Base-by-base conservation (phyloP, 1,140 invertebrate genomes). In the Aphaenogaster ashmeadi region DNA sequence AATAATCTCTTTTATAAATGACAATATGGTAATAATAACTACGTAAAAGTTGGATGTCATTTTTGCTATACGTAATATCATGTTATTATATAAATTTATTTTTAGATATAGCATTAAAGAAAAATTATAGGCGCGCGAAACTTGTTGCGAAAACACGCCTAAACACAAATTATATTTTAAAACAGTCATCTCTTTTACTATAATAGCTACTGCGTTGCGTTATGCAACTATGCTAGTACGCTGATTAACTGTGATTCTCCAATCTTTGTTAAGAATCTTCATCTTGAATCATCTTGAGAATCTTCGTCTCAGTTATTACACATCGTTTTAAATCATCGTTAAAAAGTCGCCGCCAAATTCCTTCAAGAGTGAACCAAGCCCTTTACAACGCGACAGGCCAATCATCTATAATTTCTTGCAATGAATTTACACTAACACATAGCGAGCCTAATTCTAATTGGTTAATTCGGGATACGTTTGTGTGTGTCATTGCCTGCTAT, bases 231-330 rank as follows among this genome's bases (percentile, higher is more conserved):
- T 9, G 15, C 9, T n/a, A 7, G 3, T 36, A 60, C 8, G 41
- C 7, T 36, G 33, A 84, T 74, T 84, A 74, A 60, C 21, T 44
- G 41, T 27, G 15, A 75, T 84, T 84, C 69, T 81, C 5, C 21
- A 81, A 74, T 83, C 27, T 44, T 36, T 1, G 2, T 36, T 52
- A 71, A 27, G 15, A 67, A 56, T 81, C 78, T 78, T 47, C 41
- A 36, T 67, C 21, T n/a, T 7, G 44, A 81, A 27, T 81, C 18
- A 36, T 52, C 47, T 21, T 44, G 38, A 41, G n/a, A 60, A 41
- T 58, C 54, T 75, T 27, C 21, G 5, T 75, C 36, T 56, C 21
- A 56, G 60, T 67, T 80, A 80, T 44, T 54, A 44, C 60, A 15
- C 6, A 27, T 58, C 41, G 50, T 33, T 58, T 71, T 71, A 56